Conservation (phyloP, 2,797 vertebrate species). For the Mormyrops boulengeri region DNA sequence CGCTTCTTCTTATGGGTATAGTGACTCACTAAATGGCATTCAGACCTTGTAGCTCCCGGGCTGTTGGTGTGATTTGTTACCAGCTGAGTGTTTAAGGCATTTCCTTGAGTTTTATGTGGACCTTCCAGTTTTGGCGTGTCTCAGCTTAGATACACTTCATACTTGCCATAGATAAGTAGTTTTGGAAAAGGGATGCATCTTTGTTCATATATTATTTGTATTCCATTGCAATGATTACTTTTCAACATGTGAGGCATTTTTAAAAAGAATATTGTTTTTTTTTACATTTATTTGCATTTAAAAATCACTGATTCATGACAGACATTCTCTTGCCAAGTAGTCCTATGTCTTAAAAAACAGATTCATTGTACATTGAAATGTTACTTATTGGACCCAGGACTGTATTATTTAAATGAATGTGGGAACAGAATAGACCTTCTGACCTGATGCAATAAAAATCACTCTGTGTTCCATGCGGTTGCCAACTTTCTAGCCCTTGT, state of each 20-base stretch:
- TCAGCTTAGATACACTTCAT: neutral
- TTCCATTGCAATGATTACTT: neutral
- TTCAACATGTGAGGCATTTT: neutral
- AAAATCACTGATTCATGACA: neutral
- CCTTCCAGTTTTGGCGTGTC: neutral
- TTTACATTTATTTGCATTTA: neutral
- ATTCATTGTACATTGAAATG: neutral
- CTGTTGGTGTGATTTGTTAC: neutral
- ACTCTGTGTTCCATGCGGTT: constrained; percentile 19
- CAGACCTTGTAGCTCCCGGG: neutral
- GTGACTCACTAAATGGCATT: neutral
- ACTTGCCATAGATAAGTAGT: neutral
- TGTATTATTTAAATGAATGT: neutral
- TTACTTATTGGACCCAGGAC: neutral
- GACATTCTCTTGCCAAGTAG: neutral
- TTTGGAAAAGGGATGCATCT: neutral
- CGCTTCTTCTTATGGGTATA: neutral
- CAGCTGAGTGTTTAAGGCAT: neutral
- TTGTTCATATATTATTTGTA: neutral
- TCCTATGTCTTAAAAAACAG: neutral
- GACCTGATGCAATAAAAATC: neutral
- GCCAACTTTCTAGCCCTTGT: constrained; percentile 38
- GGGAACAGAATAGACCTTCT: neutral
- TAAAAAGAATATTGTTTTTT: neutral
- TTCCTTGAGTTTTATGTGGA: neutral